Evolutionary conservation across 1,140 invertebrate species (phyloP).

Genomic region (Hyles vespertilio): DNA sequence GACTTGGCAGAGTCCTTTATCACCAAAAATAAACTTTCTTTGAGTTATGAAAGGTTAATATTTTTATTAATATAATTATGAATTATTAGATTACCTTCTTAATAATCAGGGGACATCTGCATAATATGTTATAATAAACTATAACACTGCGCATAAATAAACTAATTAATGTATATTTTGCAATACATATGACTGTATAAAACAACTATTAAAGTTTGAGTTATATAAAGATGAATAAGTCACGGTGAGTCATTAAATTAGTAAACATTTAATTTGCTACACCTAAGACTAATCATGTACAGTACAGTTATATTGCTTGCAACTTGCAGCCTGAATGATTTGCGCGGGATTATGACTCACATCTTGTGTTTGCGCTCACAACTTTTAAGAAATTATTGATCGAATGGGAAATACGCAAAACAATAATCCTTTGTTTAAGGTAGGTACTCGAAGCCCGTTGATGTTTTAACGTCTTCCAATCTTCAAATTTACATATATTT

Average conservation of each 20-base stretch:
- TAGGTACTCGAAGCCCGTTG: background rate
- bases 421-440: conserved; percentile 9
- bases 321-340: conserved; percentile 7
- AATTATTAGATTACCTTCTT: too few species aligned
- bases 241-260: conserved; percentile 20
- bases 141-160: too few species aligned
- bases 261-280: conserved; percentile 30
- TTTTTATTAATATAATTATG: too few species aligned
- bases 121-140: too few species aligned
- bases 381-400: conserved; percentile 24
- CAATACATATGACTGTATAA: too few species aligned
- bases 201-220: background rate
- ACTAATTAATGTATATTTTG: too few species aligned
- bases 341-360: conserved; percentile 23
- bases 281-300: conserved; percentile 14
- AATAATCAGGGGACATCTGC: too few species aligned
- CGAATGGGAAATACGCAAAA: conserved; percentile 6
- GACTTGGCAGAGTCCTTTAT: too few species aligned
- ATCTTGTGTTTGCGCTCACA: conserved; percentile 10
- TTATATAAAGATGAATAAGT: conserved; percentile 20
- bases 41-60: too few species aligned
- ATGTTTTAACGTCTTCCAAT: background rate
- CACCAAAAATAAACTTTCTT: too few species aligned
- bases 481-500: background rate
- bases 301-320: background rate